Base-by-base conservation (phyloP, 2,888 invertebrate genomes). In the Argyra leucocephala region DNA sequence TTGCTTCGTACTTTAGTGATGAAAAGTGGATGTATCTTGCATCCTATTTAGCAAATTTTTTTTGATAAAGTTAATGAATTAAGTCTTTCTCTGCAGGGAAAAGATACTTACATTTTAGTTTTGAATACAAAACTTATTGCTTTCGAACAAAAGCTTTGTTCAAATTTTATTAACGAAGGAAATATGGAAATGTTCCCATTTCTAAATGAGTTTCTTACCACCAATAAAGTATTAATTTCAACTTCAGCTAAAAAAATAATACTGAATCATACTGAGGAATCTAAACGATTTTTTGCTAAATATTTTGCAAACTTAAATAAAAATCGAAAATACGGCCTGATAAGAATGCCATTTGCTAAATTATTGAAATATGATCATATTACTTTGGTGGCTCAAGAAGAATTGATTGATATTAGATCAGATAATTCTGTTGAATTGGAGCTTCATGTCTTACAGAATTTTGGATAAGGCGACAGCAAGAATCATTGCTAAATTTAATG, bases 361-460 rank as follows among this genome's bases (percentile, higher is more conserved):
- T 15, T 48, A 62, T 62, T 62, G 48, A 62, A 62, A 62, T 62
- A 62, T 23, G 36, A 37, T 48, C 36, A 23, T 62, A 62, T 62
- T 60, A 24, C 60, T 60, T 62, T 57, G 62, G 57, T 26, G 59
- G 65, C 65, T 57, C 62, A 65, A 65, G 63, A 65, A 22, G 65
- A 63, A 59, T 62, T 65, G 58, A 65, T 62, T 36, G 65, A 65
- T 62, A 65, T 65, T 22, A 65, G 65, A 65, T 62, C 65, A 57
- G 65, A 65, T 63, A 62, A 65, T 63, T 62, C 22, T 22, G n/a
- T 65, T 62, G 63, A 65, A 63, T 36, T 62, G 9, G 61, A 65
- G 62, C 62, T 65, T 61, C 18, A 62, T 48, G 61, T 62, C 37
- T 65, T 63, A 26, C 62, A 62, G 62, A 62, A 65, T 65, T 65